phyloP scores from a whole-genome alignment of 2,797 vertebrate species.

The Hemitrygon akajei region DNA sequence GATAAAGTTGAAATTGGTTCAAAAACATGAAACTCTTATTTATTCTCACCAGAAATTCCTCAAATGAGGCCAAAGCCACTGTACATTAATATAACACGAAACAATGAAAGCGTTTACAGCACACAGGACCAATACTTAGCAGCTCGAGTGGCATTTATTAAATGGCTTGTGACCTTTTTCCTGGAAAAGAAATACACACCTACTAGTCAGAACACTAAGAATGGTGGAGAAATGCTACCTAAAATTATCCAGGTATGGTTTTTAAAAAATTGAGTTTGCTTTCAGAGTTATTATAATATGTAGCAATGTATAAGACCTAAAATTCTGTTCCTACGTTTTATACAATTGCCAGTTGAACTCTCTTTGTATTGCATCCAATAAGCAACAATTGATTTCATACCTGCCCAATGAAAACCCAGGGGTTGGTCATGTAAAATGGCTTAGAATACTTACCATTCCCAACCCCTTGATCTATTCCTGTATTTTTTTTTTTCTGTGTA shows the following conservation, averaged over 20 bases:
- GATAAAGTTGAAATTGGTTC: not conserved
- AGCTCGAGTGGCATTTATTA: constrained; percentile 92
- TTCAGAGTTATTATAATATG: not conserved
- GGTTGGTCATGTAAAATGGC: not conserved
- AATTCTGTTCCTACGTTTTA: not conserved
- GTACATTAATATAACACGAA: constrained; percentile 74
- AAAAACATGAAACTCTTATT: constrained; percentile 40
- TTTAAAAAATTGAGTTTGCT: not conserved
- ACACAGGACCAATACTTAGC: constrained; percentile 90
- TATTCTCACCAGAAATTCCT: constrained; percentile 72
- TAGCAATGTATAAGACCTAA: not conserved
- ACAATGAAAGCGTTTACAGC: constrained; percentile 86
- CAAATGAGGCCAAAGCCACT: constrained; percentile 83
- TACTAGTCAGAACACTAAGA: constrained; percentile 73
- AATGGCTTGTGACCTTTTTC: constrained; percentile 97
- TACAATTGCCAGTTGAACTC: not conserved
- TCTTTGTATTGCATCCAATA: not conserved
- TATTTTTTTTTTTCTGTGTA: too few relatives aligned
- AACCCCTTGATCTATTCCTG: not conserved
- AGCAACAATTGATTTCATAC: not conserved
- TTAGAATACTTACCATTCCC: not conserved
- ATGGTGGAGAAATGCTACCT: constrained; percentile 83
- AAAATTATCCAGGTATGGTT: constrained; percentile 82
- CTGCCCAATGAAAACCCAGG: not conserved
- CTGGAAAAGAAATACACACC: constrained; percentile 93